Evolutionary conservation across 2,797 vertebrate genomes (phyloP), one percentile per base, ranked within the genome.

Genomic region (Sebastes nivosus): DNA sequence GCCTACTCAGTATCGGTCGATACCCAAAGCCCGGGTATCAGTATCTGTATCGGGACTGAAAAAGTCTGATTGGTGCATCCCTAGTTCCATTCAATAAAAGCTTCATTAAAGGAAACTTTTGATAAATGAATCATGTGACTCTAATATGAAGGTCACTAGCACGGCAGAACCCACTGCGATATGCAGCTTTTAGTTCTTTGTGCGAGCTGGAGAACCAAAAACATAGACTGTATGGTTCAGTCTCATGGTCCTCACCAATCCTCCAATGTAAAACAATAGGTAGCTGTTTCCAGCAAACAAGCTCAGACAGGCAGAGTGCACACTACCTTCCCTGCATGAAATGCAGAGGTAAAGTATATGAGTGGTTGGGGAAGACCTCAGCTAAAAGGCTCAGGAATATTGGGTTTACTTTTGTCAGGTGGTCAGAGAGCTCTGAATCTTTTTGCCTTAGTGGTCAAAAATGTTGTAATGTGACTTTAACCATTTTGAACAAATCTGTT

Each of bases 281-380:
- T 0, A 18, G 12, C 22, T 73, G 30, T 66, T 72, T 77, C n/a
- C 32, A 54, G 14, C 36, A 34, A 79, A 83, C 78, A 86, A 63
- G 80, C 66, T 61, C 36, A 59, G 61, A 60, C 84, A 84, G 18
- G 84, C 66, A 22, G 25, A 52, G 11, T 61, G 63, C 68, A 67
- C 57, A 32, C 12, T 25, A 8, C 36, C 34, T 54, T 29, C 30
- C 67, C 80, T 50, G 54, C 42, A 59, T 61, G 70, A 77, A 61
- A 55, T 38, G 30, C 24, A 30, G 13, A 67, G 25, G 60, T 11
- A 54, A 46, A 69, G 24, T 71, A 67, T 71, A 78, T n/a, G 5
- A 52, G 25, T 68, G 22, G 50, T 61, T 67, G 30, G 8, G 30
- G 22, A 71, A 77, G 34, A 66, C 38, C 58, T 46, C 55, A 73